phyloP scores from a whole-genome alignment of 92 coral and sea anemone genomes.

The Palythoa grandis region DNA sequence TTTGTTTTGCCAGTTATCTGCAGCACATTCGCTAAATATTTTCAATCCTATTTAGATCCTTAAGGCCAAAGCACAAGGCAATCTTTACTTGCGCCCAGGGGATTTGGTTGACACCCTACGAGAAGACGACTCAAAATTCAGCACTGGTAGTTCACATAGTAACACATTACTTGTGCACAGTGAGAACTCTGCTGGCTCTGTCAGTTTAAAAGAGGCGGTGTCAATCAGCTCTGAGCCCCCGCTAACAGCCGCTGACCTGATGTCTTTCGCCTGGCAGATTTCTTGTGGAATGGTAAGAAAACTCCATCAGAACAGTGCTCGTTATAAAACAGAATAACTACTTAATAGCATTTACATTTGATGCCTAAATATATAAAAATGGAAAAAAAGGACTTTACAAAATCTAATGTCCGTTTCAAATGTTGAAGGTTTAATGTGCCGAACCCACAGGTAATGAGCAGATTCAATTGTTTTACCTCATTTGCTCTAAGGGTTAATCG shows the following conservation, averaged over 20 bases:
- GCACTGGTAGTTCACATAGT: constrained; percentile 15
- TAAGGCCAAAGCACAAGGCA: not conserved
- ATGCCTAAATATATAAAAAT: too few relatives aligned
- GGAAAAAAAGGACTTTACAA: too few relatives aligned
- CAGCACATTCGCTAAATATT: not conserved
- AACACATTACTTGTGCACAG: constrained; percentile 17
- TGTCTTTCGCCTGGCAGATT: constrained; percentile 43
- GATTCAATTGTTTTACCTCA: too few relatives aligned
- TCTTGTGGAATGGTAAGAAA: constrained; percentile 41
- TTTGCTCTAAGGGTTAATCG: too few relatives aligned
- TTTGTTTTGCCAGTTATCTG: not conserved
- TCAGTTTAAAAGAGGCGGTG: constrained; percentile 1
- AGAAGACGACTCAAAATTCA: constrained; percentile 30
- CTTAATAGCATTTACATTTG: too few relatives aligned
- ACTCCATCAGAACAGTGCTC: too few relatives aligned
- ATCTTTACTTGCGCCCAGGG: constrained; percentile 8
- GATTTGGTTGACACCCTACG: not conserved
- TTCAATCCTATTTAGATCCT: not conserved
- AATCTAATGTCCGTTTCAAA: too few relatives aligned
- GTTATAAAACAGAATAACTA: too few relatives aligned
- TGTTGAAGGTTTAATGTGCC: too few relatives aligned
- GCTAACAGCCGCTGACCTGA: constrained; percentile 27
- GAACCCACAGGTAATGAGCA: too few relatives aligned
- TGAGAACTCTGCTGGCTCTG: constrained; percentile 27
- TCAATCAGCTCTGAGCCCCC: constrained; percentile 8